A percentile compares a stretch with the other conserved stretches of the same genome.
Conservation (phyloP, 2,888 invertebrate genomes). For the Germaria angustata region DNA sequence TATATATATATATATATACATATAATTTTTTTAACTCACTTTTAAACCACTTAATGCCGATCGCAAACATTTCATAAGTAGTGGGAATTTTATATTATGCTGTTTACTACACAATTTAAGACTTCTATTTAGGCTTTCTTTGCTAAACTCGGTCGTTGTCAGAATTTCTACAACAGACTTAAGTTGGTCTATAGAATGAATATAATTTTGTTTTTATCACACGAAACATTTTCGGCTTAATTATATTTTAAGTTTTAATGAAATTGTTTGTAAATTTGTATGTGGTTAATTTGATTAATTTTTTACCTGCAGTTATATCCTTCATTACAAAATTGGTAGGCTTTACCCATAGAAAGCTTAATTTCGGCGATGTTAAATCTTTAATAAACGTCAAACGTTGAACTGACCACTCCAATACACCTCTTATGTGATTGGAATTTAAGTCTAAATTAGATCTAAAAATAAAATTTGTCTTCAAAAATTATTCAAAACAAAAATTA, state of each 20-base stretch:
- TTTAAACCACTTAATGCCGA: constrained; percentile 86
- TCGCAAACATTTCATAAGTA: constrained; percentile 87
- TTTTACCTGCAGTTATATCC: constrained; percentile 70
- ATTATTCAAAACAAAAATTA: no score
- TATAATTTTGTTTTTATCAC: background rate
- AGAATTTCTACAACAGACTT: constrained; percentile 78
- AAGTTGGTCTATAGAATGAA: constrained; percentile 60
- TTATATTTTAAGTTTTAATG: no score
- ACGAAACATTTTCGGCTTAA: no score
- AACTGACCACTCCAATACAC: constrained; percentile 85
- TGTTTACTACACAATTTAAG: constrained; percentile 83
- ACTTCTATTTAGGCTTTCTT: constrained; percentile 81
- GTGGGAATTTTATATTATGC: constrained; percentile 83
- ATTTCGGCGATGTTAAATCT: constrained; percentile 85
- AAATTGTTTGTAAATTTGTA: no score
- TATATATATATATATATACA: background rate
- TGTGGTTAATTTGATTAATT: no score
- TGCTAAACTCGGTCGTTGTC: constrained; percentile 80
- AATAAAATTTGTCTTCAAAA: background rate
- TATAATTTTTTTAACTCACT: constrained; percentile 58
- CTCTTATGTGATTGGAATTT: constrained; percentile 83
- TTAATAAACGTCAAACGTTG: constrained; percentile 85
- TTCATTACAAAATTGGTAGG: constrained; percentile 78
- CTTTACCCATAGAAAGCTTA: constrained; percentile 89
- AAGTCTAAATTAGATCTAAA: constrained; percentile 81